Conservation (phyloP, 2,113 vertebrate species). For the Pseudois nayaur region DNA sequence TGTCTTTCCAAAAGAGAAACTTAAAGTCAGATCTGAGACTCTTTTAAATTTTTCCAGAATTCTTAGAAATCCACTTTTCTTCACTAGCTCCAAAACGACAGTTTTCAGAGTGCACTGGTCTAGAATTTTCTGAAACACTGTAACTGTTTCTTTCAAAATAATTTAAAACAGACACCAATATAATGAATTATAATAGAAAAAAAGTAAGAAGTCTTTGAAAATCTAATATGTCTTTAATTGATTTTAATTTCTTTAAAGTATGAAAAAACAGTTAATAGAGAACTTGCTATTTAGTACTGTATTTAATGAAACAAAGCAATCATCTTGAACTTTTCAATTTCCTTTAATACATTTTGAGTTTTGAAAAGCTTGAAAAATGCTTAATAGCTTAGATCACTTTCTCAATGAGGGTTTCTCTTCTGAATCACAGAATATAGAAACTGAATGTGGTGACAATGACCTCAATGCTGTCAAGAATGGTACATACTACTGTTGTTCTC, state of each 20-base stretch:
- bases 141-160: slow-evolving; percentile 33
- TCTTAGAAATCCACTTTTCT: slow-evolving; percentile 13
- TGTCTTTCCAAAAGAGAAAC: slow-evolving; percentile 10
- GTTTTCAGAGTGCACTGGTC: slow-evolving; percentile 2
- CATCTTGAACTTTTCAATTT: slow-evolving; percentile 48
- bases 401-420: background rate
- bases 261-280: background rate
- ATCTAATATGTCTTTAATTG: slow-evolving; percentile 27
- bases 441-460: background rate
- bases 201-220: slow-evolving; percentile 26
- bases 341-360: slow-evolving; percentile 49
- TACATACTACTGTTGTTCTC: background rate
- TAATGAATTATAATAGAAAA: background rate
- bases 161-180: slow-evolving; percentile 41
- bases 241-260: slow-evolving; percentile 57
- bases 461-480: background rate
- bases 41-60: slow-evolving; percentile 41
- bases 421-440: slow-evolving; percentile 39
- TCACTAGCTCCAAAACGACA: slow-evolving; percentile 28
- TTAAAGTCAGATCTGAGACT: slow-evolving; percentile 31
- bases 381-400: slow-evolving; percentile 46
- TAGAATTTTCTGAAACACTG: slow-evolving; percentile 33
- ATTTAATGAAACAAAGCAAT: slow-evolving; percentile 52
- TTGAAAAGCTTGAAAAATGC: slow-evolving; percentile 53
- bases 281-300: slow-evolving; percentile 35